phyloP scores from a whole-genome alignment of 2,888 invertebrate genomes.

The Oxyscelio sp. region DNA sequence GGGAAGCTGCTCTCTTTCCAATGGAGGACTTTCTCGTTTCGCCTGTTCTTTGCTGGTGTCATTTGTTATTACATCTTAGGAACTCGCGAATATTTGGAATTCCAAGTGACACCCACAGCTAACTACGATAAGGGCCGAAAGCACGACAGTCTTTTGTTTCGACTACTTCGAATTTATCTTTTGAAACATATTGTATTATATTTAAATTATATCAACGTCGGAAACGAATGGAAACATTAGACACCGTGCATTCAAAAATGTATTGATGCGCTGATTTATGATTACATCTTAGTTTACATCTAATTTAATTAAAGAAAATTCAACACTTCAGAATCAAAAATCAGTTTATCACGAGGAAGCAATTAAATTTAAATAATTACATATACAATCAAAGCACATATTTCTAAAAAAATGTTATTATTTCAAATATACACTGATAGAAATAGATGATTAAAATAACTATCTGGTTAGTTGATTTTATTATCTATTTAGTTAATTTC shows the following conservation, averaged over 20 bases:
- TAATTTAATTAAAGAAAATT: neutral
- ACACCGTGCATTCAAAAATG: constrained; percentile 6
- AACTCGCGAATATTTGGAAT: constrained; percentile 87
- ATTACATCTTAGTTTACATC: neutral
- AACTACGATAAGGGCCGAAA: constrained; percentile 78
- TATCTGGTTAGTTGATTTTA: no score
- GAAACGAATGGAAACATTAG: constrained; percentile 18
- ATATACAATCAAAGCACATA: no score
- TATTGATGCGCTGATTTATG: constrained; percentile 45
- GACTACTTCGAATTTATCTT: constrained; percentile 54
- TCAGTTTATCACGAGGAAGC: neutral
- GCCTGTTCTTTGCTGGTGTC: constrained; percentile 80
- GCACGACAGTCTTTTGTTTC: constrained; percentile 60
- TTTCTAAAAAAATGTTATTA: no score
- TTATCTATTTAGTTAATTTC: no score
- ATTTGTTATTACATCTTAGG: constrained; percentile 87
- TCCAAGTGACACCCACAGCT: constrained; percentile 85
- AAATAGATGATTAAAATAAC: no score
- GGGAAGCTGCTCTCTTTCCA: constrained; percentile 65
- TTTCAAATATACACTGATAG: no score
- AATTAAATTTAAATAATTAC: no score
- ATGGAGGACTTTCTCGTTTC: constrained; percentile 73
- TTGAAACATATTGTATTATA: constrained; percentile 49
- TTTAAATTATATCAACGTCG: constrained; percentile 35
- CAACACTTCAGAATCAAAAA: neutral